Evolutionary conservation across 2,113 vertebrate genomes (phyloP), one percentile per base, ranked within the genome.

Genomic region (Typhlomys cinereus): DNA sequence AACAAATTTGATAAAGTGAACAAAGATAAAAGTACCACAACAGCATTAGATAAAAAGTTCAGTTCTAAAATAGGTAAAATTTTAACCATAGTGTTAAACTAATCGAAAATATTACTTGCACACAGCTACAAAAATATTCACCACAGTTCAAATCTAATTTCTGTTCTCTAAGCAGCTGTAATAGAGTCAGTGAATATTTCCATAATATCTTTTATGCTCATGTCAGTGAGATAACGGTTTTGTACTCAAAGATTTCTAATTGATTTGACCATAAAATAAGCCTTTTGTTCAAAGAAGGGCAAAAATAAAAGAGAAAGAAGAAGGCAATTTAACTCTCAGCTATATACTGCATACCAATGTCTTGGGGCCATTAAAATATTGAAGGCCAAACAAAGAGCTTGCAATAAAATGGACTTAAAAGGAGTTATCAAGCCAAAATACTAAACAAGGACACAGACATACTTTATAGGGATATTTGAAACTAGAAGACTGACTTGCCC

Each of bases 191-290:
- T 71, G 41, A 91, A 70, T 34, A 90, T 93, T 93, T 93, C 25
- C 39, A 79, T 90, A 82, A 70, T 89, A 91, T 21, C n/a, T 93
- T 96, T 94, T 90, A 88, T 83, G 29, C 18, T 90, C 3, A 87
- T 83, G 36, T 90, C 82, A 95, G 12, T 48, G 50, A 96, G 69
- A 94, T 85, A 94, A 91, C 1, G 78, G 52, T 85, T 96, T 91
- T 39, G 91, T 44, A 76, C 25, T 44, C 67, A 94, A 91, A 94
- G 64, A 92, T 88, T 96, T 57, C 34, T 95, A 94, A 96, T 78
- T 94, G 85, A 94, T 96, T 97, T 94, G 39, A 93, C 54, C 54
- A 94, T 90, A 95, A 97, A 95, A 93, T 94, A 93, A 94, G 17
- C 4, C 34, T 92, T 94, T 78, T 95, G 4, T 96, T 96, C 80